Evolutionary conservation across 2,797 vertebrate species (phyloP), one percentile per base, ranked within the genome.

Genomic region (Eutrigla gurnardus): DNA sequence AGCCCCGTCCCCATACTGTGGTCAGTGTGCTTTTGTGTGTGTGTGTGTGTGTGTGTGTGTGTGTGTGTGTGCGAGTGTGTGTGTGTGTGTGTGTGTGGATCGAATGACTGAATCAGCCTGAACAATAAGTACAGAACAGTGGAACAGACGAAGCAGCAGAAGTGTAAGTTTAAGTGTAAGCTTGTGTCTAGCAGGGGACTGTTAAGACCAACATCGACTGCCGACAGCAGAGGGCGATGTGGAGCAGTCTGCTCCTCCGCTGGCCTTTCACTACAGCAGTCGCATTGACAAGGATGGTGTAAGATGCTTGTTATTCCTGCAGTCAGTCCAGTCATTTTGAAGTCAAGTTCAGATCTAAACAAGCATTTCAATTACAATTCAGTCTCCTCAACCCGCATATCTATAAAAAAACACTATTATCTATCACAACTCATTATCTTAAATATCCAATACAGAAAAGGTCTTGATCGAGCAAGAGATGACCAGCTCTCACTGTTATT

Each of bases 171-270:
- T 53, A 25, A 54, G 53, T 72, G 54, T 49, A 14, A n/a, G 52
- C 62, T 65, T 73, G 80, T 49, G 45, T 59, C 42, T 68, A n/a
- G 39, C 45, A 7, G 47, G 55, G 68, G 50, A 70, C 66, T 40
- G 72, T 57, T 25, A 3, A 70, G 25, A 68, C 37, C 46, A 25
- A 25, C 25, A 37, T 47, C 6, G 14, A 7, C 18, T 73, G 81
- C 46, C 32, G 78, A 81, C 92, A 92, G 84, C 84, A 92, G 92
- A 73, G 88, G 87, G 90, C 71, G 87, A 82, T 10, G 49, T 83
- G 65, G 87, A 85, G 86, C 84, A 79, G 80, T 46, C 11, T 35
- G 47, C 59, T 73, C 64, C 42, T 54, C 73, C 64, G 54, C 67
- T 83, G 77, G 62, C 80, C 78, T 88, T 74, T 75, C 76, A 71